Conservation (phyloP, 2,113 vertebrate species). For the Marmota flaviventris region DNA sequence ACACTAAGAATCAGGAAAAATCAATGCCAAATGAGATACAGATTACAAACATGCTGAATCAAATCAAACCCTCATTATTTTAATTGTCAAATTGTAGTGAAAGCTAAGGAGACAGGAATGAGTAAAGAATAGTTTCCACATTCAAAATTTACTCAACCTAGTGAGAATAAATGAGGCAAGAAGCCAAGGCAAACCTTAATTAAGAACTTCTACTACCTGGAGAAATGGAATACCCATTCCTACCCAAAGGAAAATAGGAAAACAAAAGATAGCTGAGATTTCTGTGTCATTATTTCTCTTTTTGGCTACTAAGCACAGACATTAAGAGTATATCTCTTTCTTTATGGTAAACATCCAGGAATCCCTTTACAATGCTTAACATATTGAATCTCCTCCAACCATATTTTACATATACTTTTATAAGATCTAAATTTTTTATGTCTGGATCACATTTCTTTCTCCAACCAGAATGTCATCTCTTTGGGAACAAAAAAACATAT, state of each 20-base stretch:
- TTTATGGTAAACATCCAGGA: neutral
- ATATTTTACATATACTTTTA: neutral
- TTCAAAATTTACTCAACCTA: neutral
- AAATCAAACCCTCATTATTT: neutral
- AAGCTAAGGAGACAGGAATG: neutral
- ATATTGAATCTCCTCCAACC: neutral
- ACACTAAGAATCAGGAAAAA: too few species aligned
- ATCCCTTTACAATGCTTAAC: neutral
- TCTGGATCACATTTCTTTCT: constrained; percentile 5
- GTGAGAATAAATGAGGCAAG: neutral
- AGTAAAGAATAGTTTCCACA: neutral
- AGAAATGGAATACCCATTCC: neutral
- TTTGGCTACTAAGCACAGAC: neutral
- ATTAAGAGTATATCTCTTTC: neutral
- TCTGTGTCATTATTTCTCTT: neutral
- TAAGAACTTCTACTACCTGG: neutral
- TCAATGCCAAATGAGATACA: too few species aligned
- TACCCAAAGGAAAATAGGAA: neutral
- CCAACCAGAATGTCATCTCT: neutral
- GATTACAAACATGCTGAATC: neutral
- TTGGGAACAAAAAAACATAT: neutral
- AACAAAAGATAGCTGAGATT: neutral
- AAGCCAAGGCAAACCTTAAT: neutral
- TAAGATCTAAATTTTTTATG: neutral
- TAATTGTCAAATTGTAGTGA: neutral